Conservation (phyloP, 1,140 invertebrate species). For the Brachionus rotundiformis region DNA sequence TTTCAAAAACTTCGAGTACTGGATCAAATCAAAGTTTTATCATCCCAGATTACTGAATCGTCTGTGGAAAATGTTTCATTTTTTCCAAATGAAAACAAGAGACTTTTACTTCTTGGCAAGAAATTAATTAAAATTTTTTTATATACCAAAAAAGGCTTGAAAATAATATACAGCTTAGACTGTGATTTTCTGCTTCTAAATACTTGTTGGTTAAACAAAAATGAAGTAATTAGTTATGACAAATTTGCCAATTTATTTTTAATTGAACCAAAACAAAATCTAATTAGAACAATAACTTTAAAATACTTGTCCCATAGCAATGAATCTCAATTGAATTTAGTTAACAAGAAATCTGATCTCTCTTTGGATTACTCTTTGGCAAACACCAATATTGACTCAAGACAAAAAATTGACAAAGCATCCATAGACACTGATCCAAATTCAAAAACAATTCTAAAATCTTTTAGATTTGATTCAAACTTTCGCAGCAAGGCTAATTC, state of each 20-base stretch:
- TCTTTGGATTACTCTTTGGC: background rate
- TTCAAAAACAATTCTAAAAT: conserved; percentile 10
- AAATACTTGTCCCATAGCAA: background rate
- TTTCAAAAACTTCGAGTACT: background rate
- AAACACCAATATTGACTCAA: background rate
- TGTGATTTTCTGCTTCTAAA: conserved; percentile 30
- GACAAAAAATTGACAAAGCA: background rate
- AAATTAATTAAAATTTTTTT: conserved; percentile 38
- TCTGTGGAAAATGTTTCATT: background rate
- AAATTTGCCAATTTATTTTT: conserved; percentile 27
- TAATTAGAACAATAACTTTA: conserved; percentile 3
- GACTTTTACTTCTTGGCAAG: background rate
- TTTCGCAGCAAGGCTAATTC: background rate
- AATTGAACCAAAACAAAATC: conserved; percentile 34
- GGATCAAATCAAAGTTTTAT: background rate
- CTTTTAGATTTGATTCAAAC: background rate
- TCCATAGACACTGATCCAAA: background rate
- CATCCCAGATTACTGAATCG: background rate
- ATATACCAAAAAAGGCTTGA: conserved; percentile 37
- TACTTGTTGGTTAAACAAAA: conserved; percentile 17
- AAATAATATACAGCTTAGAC: background rate
- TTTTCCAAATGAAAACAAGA: conserved; percentile 27
- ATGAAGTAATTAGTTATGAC: background rate
- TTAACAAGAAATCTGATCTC: background rate
- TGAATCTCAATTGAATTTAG: background rate